Evolutionary conservation across 2,888 invertebrate genomes (phyloP), one percentile per base, ranked within the genome.

Genomic region (Diarsia rubi): DNA sequence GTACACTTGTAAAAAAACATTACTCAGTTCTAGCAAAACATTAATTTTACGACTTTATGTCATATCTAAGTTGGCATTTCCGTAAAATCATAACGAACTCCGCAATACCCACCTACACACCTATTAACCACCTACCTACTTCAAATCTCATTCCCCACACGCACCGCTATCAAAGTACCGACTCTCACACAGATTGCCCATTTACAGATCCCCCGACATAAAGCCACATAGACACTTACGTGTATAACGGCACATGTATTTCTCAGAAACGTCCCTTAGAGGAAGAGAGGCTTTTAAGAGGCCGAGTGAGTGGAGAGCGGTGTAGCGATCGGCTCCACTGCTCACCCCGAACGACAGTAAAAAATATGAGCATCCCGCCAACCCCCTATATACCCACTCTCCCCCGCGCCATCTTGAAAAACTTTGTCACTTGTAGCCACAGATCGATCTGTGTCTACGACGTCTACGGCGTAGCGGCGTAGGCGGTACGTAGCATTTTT

Each of bases 281-380:
- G 92, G 91, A 92, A 93, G 92, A 90, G 91, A 92, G 91, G 94
- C 94, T 95, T 95, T 96, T 96, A 95, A 96, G 94, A 94, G 95
- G 94, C 93, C 94, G 92, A 93, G 91, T 90, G 93, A 94, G 96
- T 96, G 96, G 96, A 96, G 96, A 96, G 95, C 91, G 92, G 86
- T 96, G 96, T 96, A 90, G 94, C 96, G 96, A 96, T 96, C 95
- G 94, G 96, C 96, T 96, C 90, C 93, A 93, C 90, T 96, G 96
- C 96, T 95, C 96, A 96, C 95, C 96, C 96, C 94, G 93, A 92
- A 81, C 94, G 96, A 96, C 96, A 96, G 96, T 96, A 96, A 96
- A 96, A 96, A 96, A 96, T 96, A 95, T 96, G 96, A 95, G 95
- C 94, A 95, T 95, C 95, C 92, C 94, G 95, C 94, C 94, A 95